Evolutionary conservation across 2,113 vertebrate species (phyloP).

Genomic region (Eonycteris spelaea): DNA sequence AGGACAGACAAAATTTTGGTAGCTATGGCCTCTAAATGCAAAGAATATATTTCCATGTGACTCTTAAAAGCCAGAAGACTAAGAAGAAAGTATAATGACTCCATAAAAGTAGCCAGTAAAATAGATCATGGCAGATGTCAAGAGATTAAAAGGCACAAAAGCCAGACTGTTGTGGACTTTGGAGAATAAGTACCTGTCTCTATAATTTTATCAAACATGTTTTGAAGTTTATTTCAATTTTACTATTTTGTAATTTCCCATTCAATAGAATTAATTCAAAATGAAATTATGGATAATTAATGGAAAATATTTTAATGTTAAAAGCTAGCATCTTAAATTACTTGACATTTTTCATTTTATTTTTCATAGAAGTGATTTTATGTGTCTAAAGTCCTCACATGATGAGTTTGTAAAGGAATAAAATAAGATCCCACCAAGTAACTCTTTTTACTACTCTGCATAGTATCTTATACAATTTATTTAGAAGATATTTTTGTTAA

Average conservation of each 20-base stretch:
- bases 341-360: background rate
- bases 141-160: background rate
- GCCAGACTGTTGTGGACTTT: background rate
- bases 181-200: background rate
- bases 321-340: background rate
- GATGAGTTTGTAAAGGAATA: background rate
- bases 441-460: background rate
- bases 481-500: background rate
- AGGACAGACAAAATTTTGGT: background rate
- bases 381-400: background rate
- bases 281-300: background rate
- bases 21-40: background rate
- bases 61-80: background rate
- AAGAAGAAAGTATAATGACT: background rate
- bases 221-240: background rate
- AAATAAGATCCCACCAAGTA: background rate
- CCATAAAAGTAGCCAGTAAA: background rate
- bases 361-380: background rate
- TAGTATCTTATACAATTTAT: background rate
- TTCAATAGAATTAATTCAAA: background rate
- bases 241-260: background rate
- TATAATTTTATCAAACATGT: background rate
- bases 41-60: background rate
- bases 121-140: background rate
- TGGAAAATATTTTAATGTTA: background rate